Evolutionary conservation across 2,797 vertebrate species (phyloP).

Genomic region (Sandelia bainsii): DNA sequence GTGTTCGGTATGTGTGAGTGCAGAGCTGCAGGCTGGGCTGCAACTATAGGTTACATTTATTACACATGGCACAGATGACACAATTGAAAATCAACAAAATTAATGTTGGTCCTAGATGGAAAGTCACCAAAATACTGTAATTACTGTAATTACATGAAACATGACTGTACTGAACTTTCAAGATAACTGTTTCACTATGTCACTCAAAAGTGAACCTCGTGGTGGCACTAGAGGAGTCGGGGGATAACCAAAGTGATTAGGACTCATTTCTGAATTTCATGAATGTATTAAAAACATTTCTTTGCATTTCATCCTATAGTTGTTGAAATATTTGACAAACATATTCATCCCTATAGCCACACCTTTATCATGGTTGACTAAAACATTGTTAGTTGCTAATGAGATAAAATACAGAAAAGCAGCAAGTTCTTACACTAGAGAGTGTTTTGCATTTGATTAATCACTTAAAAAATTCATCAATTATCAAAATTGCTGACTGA

Average conservation of each 20-base stretch:
- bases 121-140: background rate
- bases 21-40: slow-evolving; percentile 6
- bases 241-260: too few relatives aligned
- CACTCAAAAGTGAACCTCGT: background rate
- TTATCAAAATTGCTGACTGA: too few relatives aligned
- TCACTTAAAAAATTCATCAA: too few relatives aligned
- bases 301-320: background rate
- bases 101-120: background rate
- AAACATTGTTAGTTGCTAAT: background rate
- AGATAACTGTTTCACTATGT: background rate
- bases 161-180: too few relatives aligned
- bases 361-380: too few relatives aligned
- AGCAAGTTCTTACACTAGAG: too few relatives aligned
- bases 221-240: background rate
- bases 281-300: background rate
- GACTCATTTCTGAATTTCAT: background rate
- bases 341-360: too few relatives aligned
- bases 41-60: background rate
- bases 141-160: background rate
- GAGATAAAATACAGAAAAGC: background rate
- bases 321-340: background rate
- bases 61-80: background rate
- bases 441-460: background rate
- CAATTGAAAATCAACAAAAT: background rate
- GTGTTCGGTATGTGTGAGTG: slow-evolving; percentile 8